Conservation (phyloP, 2,888 invertebrate species). For the Euzophera pinguis region DNA sequence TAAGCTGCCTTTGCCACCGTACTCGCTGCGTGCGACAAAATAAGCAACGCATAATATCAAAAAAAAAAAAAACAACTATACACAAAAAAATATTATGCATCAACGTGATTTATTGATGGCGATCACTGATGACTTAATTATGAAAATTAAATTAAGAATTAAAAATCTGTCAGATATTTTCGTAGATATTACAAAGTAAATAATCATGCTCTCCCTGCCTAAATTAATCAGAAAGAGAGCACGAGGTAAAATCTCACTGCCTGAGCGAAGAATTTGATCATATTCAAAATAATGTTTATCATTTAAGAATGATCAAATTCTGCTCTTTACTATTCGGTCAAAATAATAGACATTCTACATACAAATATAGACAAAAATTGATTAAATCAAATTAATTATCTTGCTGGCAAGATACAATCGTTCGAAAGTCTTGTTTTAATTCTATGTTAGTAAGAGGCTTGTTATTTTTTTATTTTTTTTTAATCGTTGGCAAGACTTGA, state of each 20-base stretch:
- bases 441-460: slow-evolving; percentile 11
- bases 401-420: slow-evolving; percentile 6
- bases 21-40: slow-evolving; percentile 11
- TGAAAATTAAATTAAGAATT: background rate
- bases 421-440: background rate
- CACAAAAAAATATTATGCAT: slow-evolving; percentile 12
- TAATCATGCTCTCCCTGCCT: too few relatives aligned
- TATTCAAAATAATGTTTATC: too few relatives aligned
- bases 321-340: background rate
- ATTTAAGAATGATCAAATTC: too few relatives aligned
- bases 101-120: slow-evolving; percentile 9
- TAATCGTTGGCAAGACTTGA: slow-evolving; percentile 12
- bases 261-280: too few relatives aligned
- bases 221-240: too few relatives aligned
- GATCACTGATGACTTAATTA: slow-evolving; percentile 1
- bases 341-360: background rate
- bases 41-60: slow-evolving; percentile 11
- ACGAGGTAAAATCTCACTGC: too few relatives aligned
- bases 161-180: too few relatives aligned
- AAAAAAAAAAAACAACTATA: slow-evolving; percentile 4
- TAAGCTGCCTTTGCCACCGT: slow-evolving; percentile 50
- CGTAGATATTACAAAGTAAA: too few relatives aligned
- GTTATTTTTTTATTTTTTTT: background rate
- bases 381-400: background rate
- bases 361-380: background rate